Evolutionary conservation across 2,113 vertebrate genomes (phyloP).

Genomic region (Aegotheles bennettii): DNA sequence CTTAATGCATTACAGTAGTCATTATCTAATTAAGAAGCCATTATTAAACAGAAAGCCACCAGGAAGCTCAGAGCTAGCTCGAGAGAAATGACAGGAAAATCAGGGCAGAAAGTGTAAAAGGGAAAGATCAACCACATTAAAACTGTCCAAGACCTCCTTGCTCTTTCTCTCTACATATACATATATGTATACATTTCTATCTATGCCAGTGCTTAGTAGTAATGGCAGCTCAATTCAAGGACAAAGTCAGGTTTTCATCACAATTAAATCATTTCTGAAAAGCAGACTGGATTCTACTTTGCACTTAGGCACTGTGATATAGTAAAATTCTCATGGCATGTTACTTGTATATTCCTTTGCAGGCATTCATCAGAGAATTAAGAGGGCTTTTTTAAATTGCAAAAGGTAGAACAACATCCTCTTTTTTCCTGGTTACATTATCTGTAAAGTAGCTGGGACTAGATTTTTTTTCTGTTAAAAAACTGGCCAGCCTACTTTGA

Average conservation of each 20-base stretch:
- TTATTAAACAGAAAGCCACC: neutral
- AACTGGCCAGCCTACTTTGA: conserved; percentile 32
- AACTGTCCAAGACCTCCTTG: neutral
- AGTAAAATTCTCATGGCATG: neutral
- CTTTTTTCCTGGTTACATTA: neutral
- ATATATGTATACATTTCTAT: too few species aligned
- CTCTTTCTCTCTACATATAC: too few species aligned
- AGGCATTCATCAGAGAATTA: neutral
- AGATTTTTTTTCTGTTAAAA: neutral
- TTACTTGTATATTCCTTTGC: neutral
- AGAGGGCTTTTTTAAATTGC: neutral
- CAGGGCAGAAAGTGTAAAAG: neutral
- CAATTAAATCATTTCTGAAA: neutral
- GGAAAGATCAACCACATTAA: neutral
- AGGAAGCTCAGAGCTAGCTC: neutral
- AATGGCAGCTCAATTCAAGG: neutral
- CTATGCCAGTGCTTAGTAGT: neutral
- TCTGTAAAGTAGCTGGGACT: neutral
- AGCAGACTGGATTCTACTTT: neutral
- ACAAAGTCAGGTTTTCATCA: neutral
- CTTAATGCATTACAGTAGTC: neutral
- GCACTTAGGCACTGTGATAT: neutral
- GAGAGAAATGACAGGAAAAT: neutral
- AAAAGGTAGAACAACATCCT: neutral
- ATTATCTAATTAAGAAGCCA: neutral